Conservation (phyloP, 2,797 vertebrate species). For the Novumbra hubbsi region DNA sequence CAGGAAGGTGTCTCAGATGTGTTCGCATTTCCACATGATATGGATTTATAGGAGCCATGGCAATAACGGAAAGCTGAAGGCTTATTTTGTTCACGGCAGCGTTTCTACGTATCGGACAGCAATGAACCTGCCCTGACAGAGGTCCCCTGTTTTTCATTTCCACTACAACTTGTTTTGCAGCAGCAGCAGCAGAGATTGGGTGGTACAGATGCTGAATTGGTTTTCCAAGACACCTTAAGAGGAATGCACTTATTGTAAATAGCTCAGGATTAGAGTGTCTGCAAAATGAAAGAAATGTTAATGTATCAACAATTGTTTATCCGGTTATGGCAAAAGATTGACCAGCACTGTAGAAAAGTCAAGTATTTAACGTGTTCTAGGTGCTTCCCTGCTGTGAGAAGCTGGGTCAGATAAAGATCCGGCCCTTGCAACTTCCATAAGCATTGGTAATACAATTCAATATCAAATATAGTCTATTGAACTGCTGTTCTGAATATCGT, state of each 20-base stretch:
- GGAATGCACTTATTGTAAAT: no score
- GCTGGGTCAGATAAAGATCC: no score
- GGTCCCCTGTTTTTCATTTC: neutral
- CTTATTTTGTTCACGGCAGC: neutral
- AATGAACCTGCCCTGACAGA: neutral
- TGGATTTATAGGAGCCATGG: slow-evolving; percentile 65
- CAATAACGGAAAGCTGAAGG: slow-evolving; percentile 50
- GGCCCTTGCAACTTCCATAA: neutral
- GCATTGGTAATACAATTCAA: neutral
- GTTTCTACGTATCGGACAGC: no score
- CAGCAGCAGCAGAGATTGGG: neutral
- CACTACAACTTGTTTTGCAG: neutral
- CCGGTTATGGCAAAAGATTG: no score
- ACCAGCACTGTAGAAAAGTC: no score
- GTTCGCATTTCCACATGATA: slow-evolving; percentile 63
- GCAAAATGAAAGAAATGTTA: no score
- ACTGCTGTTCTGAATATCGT: neutral
- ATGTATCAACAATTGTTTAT: no score
- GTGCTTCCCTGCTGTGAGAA: no score
- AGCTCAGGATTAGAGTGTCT: no score
- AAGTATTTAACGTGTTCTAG: no score
- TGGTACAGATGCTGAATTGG: neutral
- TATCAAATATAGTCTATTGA: neutral
- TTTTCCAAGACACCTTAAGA: no score
- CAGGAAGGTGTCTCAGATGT: slow-evolving; percentile 43